phyloP scores from a whole-genome alignment of 2,113 vertebrate genomes.

The Malurus elegans region DNA sequence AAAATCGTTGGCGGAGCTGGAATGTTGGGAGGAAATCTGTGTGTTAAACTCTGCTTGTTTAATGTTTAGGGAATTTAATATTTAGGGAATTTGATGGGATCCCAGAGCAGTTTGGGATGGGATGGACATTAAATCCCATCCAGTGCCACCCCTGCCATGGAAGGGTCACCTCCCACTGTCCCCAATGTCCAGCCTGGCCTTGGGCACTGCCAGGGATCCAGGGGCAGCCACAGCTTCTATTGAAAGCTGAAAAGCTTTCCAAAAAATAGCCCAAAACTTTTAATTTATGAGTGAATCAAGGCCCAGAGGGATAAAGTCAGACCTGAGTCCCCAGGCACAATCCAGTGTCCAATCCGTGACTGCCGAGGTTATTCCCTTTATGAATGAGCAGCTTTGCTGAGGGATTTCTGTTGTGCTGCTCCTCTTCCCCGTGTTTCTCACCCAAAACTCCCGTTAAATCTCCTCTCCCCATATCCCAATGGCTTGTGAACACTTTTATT shows the following conservation, averaged over 20 bases:
- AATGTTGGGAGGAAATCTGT: not conserved
- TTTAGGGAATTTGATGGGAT: too few relatives aligned
- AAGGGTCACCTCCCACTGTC: not conserved
- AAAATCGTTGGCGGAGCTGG: not conserved
- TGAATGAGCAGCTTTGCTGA: not conserved
- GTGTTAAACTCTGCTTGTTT: not conserved
- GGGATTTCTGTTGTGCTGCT: not conserved
- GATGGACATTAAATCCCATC: rapidly evolving
- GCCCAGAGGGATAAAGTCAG: not conserved
- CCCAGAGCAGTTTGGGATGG: not conserved
- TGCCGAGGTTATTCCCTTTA: rapidly evolving
- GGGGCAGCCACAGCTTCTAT: not conserved
- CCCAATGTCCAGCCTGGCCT: not conserved
- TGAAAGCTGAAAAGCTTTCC: not conserved
- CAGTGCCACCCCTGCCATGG: not conserved
- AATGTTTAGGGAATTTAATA: too few relatives aligned
- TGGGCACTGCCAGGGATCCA: not conserved
- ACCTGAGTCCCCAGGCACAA: not conserved
- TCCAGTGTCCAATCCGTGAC: not conserved
- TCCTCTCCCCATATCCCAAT: not conserved
- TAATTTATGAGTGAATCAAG: not conserved
- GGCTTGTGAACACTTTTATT: not conserved
- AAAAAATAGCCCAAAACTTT: not conserved
- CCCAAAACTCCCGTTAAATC: not conserved
- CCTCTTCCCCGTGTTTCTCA: not conserved